Percentiles rank a stretch among this genome's conserved stretches.
phyloP scores from a whole-genome alignment of 2,888 invertebrate species.

The Anodontia alba region DNA sequence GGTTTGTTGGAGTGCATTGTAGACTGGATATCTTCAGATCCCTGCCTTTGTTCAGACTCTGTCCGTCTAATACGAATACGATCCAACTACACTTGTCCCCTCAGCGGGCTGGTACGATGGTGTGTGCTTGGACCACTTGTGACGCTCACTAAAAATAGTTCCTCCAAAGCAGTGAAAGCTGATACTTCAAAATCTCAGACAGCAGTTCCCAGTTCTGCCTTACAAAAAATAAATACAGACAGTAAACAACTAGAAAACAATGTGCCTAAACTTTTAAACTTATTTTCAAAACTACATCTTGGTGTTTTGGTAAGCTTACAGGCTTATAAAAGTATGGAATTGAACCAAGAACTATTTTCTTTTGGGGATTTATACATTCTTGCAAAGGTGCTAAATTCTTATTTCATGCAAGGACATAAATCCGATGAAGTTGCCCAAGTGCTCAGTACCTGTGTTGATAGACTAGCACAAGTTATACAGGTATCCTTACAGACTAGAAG shows the following conservation, averaged over 20 bases:
- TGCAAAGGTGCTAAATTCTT: conserved; percentile 55
- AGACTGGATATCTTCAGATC: conserved; percentile 78
- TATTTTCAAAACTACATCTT: conserved; percentile 76
- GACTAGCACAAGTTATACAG: conserved; percentile 93
- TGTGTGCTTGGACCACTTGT: conserved; percentile 77
- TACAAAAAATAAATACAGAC: background rate
- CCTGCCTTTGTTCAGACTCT: conserved; percentile 79
- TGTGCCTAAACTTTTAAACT: conserved; percentile 54
- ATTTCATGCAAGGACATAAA: conserved; percentile 49
- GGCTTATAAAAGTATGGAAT: conserved; percentile 69
- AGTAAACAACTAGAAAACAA: conserved; percentile 21
- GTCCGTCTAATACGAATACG: conserved; percentile 75
- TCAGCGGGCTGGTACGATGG: conserved; percentile 79
- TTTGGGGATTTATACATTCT: conserved; percentile 67
- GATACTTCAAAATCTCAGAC: background rate
- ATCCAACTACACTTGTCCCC: conserved; percentile 75
- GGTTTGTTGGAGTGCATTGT: conserved; percentile 75
- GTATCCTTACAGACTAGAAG: conserved; percentile 92
- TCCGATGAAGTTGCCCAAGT: conserved; percentile 86
- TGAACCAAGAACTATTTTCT: conserved; percentile 69
- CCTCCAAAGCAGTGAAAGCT: background rate
- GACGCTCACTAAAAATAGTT: conserved; percentile 22
- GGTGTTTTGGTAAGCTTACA: conserved; percentile 74
- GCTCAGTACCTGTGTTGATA: conserved; percentile 89
- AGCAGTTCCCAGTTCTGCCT: background rate